Conservation (phyloP, 1,140 invertebrate genomes). For the Zaprionus taronus region DNA sequence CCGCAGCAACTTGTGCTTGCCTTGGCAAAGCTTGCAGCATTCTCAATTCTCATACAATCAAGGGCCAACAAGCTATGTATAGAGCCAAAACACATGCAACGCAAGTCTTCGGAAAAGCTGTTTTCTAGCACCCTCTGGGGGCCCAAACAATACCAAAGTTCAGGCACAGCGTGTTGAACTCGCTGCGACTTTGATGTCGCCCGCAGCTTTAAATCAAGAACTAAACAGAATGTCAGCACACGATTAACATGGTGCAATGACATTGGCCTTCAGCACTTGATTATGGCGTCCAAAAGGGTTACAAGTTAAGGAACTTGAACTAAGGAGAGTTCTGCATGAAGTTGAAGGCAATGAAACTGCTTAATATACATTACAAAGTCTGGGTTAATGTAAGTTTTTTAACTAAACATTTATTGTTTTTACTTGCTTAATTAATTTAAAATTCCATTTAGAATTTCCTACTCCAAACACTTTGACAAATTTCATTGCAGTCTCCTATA, state of each 20-base stretch:
- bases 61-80: constrained; percentile 15
- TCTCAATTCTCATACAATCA: constrained; percentile 2
- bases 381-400: no score
- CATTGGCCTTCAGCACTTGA: constrained; percentile 1
- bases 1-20: no score
- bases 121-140: constrained; percentile 15
- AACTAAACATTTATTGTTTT: no score
- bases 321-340: neutral
- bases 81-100: constrained; percentile 24
- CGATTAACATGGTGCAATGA: constrained; percentile 5
- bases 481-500: neutral
- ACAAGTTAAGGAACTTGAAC: neutral
- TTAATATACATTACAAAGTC: no score
- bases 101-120: constrained; percentile 11
- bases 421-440: no score
- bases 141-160: constrained; percentile 48
- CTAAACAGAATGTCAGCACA: constrained; percentile 22
- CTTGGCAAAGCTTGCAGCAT: constrained; percentile 1
- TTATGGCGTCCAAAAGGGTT: neutral
- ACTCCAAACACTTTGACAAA: neutral
- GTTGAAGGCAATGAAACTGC: no score
- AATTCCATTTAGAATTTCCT: no score
- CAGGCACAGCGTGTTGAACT: constrained; percentile 16
- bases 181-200: constrained; percentile 31
- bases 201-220: constrained; percentile 42